Percentiles rank a stretch among this genome's conserved stretches.
These are phyloP conservation scores for Halictus quadricinctus DNA, from an alignment of 2,888 invertebrate species.

Conservation along the genomic window DNA sequence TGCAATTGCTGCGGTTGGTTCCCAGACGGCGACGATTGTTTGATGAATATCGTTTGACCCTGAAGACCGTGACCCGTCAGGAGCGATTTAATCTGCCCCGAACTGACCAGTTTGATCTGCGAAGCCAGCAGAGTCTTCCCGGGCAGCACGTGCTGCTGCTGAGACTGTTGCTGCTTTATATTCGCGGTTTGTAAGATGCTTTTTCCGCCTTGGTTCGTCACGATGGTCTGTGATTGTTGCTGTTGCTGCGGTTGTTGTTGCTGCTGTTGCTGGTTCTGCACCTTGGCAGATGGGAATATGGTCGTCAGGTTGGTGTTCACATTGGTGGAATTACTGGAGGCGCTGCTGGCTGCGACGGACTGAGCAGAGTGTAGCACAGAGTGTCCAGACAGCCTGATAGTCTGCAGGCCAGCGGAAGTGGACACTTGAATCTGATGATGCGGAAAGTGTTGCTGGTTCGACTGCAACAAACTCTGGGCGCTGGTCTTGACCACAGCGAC, in stretches of 20 bases:
- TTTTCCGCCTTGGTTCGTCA: slow-evolving; percentile 74
- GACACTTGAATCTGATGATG: slow-evolving; percentile 82
- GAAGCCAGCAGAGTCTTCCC: slow-evolving; percentile 80
- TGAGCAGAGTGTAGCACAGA: slow-evolving; percentile 81
- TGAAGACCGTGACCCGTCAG: slow-evolving; percentile 80
- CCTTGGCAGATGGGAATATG: slow-evolving; percentile 82
- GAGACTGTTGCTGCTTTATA: slow-evolving; percentile 74
- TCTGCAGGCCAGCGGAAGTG: slow-evolving; percentile 83
- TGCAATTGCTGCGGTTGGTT: slow-evolving; percentile 76
- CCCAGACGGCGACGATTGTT: slow-evolving; percentile 77
- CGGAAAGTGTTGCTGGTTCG: slow-evolving; percentile 80
- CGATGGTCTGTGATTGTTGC: slow-evolving; percentile 71
- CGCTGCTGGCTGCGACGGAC: slow-evolving; percentile 80
- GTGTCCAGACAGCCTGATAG: slow-evolving; percentile 84
- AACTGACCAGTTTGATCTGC: slow-evolving; percentile 80
- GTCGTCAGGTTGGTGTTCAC: slow-evolving; percentile 80
- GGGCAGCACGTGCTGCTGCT: slow-evolving; percentile 77
- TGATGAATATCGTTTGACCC: slow-evolving; percentile 81
- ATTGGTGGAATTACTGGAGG: slow-evolving; percentile 69
- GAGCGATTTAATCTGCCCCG: slow-evolving; percentile 80
- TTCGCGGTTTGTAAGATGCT: slow-evolving; percentile 76
- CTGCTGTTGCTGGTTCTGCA: slow-evolving; percentile 73
- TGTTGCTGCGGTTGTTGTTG: slow-evolving; percentile 72
- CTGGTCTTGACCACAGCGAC: slow-evolving; percentile 79
- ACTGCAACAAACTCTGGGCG: slow-evolving; percentile 79